Conservation (phyloP, 2,113 vertebrate species). For the Entosphenus tridentatus region DNA sequence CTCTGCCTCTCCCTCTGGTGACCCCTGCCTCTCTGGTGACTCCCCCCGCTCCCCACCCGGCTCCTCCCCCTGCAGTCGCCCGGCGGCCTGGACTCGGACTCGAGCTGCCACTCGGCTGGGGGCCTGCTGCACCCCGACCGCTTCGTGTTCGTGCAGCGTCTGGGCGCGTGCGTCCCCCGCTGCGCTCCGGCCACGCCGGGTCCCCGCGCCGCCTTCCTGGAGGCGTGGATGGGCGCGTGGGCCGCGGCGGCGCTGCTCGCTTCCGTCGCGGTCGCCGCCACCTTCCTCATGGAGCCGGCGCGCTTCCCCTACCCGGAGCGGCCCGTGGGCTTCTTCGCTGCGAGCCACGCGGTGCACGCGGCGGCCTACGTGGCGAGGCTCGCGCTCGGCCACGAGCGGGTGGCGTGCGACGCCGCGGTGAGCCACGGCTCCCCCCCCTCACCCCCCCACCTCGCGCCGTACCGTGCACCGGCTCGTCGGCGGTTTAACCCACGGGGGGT, state of each 20-base stretch:
- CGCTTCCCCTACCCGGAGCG: conserved; percentile 88
- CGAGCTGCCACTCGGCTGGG: too few relatives aligned
- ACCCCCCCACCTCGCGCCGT: conserved; percentile 19
- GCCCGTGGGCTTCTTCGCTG: conserved; percentile 91
- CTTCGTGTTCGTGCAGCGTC: conserved; percentile 79
- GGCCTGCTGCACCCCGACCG: conserved; percentile 24
- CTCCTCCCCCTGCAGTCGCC: too few relatives aligned
- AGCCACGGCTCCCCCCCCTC: conserved; percentile 15
- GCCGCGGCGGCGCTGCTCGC: conserved; percentile 83
- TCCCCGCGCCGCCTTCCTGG: conserved; percentile 57
- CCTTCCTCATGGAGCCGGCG: conserved; percentile 81
- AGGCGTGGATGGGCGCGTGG: conserved; percentile 94
- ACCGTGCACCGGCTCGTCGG: too few relatives aligned
- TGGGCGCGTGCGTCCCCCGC: conserved; percentile 57
- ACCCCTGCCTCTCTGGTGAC: too few relatives aligned
- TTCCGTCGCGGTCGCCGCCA: conserved; percentile 75
- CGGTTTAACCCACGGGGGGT: too few relatives aligned
- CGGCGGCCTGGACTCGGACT: too few relatives aligned
- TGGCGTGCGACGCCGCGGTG: conserved; percentile 80
- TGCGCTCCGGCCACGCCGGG: conserved; percentile 80
- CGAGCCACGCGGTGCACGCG: conserved; percentile 99
- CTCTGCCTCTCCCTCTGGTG: too few relatives aligned
- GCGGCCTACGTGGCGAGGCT: conserved; percentile 84
- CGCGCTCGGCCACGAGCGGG: conserved; percentile 78
- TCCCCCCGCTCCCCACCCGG: too few relatives aligned